Evolutionary conservation across 2,797 vertebrate species (phyloP).

Genomic region (Euphonia xanthogaster): DNA sequence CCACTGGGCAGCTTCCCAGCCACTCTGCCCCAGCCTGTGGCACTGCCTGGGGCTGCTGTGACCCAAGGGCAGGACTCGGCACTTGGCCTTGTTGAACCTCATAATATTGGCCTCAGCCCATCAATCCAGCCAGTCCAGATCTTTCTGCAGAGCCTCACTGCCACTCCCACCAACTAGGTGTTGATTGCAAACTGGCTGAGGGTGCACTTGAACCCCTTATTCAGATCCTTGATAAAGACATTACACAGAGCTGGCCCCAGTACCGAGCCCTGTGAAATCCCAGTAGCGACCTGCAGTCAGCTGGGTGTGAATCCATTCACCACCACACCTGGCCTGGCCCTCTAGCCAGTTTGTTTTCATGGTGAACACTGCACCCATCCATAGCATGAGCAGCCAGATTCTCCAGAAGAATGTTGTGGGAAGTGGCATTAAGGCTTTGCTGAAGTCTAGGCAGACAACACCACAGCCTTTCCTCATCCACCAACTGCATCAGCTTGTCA

Average conservation of each 20-base stretch:
- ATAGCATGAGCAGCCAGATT: neutral
- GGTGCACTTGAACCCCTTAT: neutral
- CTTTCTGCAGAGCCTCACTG: neutral
- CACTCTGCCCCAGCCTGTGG: neutral
- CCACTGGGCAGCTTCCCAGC: neutral
- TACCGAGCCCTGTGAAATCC: neutral
- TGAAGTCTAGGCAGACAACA: neutral
- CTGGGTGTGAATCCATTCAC: neutral
- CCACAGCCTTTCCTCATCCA: neutral
- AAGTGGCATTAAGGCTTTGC: neutral
- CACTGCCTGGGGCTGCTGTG: accelerated
- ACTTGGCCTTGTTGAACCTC: neutral
- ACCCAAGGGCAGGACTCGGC: accelerated
- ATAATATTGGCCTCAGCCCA: neutral
- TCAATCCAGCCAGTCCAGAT: neutral
- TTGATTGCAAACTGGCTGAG: neutral
- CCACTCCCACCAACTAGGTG: neutral
- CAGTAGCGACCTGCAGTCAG: accelerated
- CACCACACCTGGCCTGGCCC: neutral
- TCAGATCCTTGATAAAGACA: neutral
- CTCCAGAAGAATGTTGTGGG: neutral
- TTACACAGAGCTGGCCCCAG: neutral
- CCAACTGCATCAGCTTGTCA: neutral
- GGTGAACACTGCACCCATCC: neutral
- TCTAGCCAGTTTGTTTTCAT: neutral